phyloP scores from a whole-genome alignment of 2,113 vertebrate genomes.

The Potamarius usumacintae region DNA sequence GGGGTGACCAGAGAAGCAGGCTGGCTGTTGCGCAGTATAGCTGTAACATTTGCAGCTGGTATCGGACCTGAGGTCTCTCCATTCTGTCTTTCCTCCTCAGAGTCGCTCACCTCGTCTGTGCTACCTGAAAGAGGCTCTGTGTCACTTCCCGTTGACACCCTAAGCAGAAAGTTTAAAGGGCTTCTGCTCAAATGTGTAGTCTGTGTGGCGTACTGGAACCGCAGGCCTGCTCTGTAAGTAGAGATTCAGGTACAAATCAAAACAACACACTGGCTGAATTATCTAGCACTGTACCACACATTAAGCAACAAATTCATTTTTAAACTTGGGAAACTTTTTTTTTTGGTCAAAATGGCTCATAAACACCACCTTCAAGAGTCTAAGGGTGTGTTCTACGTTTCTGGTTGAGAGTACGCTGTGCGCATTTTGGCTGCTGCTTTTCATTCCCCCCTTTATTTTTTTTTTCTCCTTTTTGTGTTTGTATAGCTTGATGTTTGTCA shows the following conservation, averaged over 20 bases:
- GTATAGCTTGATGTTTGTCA: too few species aligned
- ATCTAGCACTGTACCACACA: not conserved
- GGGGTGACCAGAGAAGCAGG: conserved; percentile 18
- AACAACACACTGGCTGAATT: not conserved
- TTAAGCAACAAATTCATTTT: not conserved
- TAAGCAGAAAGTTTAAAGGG: conserved; percentile 59
- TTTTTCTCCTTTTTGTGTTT: too few species aligned
- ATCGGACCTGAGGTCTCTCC: not conserved
- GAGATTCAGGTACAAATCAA: not conserved
- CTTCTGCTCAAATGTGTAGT: conserved; percentile 71
- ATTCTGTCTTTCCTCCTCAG: conserved; percentile 60
- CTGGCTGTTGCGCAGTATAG: not conserved
- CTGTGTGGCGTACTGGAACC: conserved; percentile 77
- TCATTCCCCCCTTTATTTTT: too few species aligned
- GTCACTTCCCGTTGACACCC: conserved; percentile 37
- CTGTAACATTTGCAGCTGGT: not conserved
- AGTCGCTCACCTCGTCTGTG: conserved; percentile 68
- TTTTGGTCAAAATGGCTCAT: not conserved
- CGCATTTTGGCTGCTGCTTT: too few species aligned
- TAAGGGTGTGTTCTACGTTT: not conserved
- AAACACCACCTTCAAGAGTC: not conserved
- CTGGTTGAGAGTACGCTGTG: too few species aligned
- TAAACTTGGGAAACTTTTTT: not conserved
- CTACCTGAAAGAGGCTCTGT: conserved; percentile 68
- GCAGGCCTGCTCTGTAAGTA: conserved; percentile 61